Evolutionary conservation across 1,140 invertebrate genomes (phyloP).

Genomic region (Dreissena rostriformis): DNA sequence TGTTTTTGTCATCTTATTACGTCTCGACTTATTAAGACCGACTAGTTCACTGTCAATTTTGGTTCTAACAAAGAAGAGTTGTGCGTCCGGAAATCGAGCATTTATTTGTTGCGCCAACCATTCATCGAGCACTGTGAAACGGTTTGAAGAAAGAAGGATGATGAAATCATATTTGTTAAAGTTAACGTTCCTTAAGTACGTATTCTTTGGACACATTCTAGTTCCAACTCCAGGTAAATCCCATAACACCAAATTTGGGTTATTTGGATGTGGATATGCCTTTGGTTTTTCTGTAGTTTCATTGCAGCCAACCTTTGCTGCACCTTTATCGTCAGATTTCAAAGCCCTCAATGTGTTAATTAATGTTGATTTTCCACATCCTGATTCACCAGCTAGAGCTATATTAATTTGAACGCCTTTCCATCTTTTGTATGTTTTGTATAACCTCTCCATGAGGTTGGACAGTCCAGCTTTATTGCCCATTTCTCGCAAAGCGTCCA

Average conservation of each 20-base stretch:
- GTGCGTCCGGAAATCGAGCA: neutral
- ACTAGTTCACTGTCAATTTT: neutral
- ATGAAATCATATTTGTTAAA: constrained; percentile 17
- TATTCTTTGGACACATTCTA: neutral
- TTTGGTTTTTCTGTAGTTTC: neutral
- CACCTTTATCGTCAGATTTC: neutral
- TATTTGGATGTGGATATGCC: neutral
- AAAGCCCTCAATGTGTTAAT: neutral
- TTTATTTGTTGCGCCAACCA: constrained; percentile 4
- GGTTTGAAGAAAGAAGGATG: neutral
- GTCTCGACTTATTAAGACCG: neutral
- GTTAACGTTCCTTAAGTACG: neutral
- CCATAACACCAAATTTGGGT: neutral
- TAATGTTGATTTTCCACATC: constrained; percentile 5
- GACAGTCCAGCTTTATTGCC: too few relatives aligned
- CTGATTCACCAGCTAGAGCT: neutral
- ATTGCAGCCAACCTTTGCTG: neutral
- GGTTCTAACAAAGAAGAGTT: neutral
- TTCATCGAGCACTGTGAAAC: neutral
- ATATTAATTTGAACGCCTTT: neutral
- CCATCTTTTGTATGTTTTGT: neutral
- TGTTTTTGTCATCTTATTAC: neutral
- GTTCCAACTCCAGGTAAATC: constrained; percentile 26
- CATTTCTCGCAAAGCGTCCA: too few relatives aligned
- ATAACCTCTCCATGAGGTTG: too few relatives aligned